phyloP scores from a whole-genome alignment of 2,797 vertebrate genomes.

The Peromyscus nudipes region DNA sequence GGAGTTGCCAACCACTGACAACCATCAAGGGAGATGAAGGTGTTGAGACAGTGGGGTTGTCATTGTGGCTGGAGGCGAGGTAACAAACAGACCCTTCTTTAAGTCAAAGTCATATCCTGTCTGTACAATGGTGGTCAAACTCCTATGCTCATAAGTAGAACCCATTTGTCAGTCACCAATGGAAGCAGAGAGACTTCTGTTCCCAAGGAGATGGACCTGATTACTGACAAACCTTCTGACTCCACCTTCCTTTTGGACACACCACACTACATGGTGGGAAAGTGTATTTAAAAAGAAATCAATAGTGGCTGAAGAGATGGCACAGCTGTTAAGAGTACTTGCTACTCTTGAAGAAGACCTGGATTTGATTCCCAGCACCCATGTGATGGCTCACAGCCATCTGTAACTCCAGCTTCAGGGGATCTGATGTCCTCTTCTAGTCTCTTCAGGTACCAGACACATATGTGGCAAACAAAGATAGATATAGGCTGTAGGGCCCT shows the following conservation, averaged over 20 bases:
- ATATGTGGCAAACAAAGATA: not conserved
- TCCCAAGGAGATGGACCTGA: not conserved
- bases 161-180: too few species aligned
- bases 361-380: too few species aligned
- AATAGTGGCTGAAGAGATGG: not conserved
- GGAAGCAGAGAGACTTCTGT: not conserved
- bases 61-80: too few species aligned
- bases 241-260: not conserved
- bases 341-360: not conserved
- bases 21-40: not conserved
- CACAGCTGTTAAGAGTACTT: not conserved
- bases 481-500: too few species aligned
- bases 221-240: not conserved
- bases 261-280: not conserved
- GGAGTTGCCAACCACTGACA: not conserved
- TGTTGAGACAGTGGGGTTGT: accelerated
- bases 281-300: not conserved
- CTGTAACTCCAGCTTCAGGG: not conserved
- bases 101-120: not conserved
- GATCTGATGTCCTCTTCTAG: not conserved
- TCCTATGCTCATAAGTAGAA: accelerated
- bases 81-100: not conserved
- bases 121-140: not conserved
- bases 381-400: too few species aligned
- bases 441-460: not conserved